Evolutionary conservation across 2,797 vertebrate species (phyloP), one percentile per base, ranked within the genome.

Genomic region (Sebastes trivittatus): DNA sequence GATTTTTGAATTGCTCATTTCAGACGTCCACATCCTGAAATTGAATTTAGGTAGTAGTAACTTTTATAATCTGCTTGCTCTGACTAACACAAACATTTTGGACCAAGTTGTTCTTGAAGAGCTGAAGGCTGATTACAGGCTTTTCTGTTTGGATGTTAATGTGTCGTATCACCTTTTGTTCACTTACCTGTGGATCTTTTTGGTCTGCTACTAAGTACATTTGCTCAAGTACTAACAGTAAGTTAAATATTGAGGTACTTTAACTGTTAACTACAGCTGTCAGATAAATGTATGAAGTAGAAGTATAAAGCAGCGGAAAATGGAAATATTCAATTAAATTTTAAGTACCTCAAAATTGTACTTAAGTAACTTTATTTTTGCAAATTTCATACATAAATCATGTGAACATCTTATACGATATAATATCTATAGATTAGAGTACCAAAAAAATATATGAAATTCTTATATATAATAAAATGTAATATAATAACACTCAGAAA

Each of bases 21-120:
- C 88, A 86, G 87, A 87, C 80, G 58, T 88, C 78, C 60, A 81
- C 61, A 0, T n/a, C 8, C 11, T 0, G 29, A 22, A 55, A 60
- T 70, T 7, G 3, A 7, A 62, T 16, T 54, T 9, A 2, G 7
- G 10, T 78, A 38, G 25, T 13, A 10, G 8, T 75, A 82, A 81
- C 59, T 27, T n/a, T 16, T 63, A 3, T 22, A 60, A 64, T 81
- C 25, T 0, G 87, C 89, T 88, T 87, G 82, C 82, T 79, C 38
- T 67, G 9, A 93, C 90, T 94, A 94, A 94, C 88, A 93, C 88
- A 56, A 18, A 66, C 22, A 7, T 69, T 77, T 73, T 54, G 54
- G 54, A 83, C 49, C 5, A 1, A 82, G n/a, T 25, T 77, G 68
- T 38, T 71, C 8, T 11, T 60, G 75, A 90, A 73, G 89, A 89